Base-by-base conservation (phyloP, 2,888 invertebrate species). In the Clitarchus hookeri region DNA sequence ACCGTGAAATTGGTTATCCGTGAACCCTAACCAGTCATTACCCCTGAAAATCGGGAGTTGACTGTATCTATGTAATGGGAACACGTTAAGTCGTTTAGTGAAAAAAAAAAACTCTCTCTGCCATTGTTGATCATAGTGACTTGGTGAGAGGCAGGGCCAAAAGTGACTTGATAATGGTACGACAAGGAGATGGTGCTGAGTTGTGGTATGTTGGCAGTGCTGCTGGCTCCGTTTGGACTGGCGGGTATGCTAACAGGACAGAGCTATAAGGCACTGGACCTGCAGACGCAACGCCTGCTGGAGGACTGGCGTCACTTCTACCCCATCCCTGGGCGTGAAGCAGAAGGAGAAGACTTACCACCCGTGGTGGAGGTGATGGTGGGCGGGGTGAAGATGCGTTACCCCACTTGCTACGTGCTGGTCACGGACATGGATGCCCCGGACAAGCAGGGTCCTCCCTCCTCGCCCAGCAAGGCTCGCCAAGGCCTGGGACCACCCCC, bases 261-360 rank as follows among this genome's bases (percentile, higher is more conserved):
- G 90, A 94, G 95, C 88, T 96, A 95, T 92, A 93, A 93, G 89
- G 94, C 88, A 26, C 87, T 89, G 87, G 96, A 96, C 90, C 94
- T 95, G 83, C 93, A 93, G 89, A 95, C 96, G 26, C 94, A 95
- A 89, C 95, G 96, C 88, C 94, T 98, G 88, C 93, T 98, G 88
- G 97, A 98, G 90, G 98, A 98, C 89, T 99, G 99, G 99, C 94
- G 96, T 87, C 97, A 97, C 91, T 98, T 98, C 91, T 99, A 98
- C 93, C 98, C 98, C 87, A 94, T 98, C 89, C 91, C 94, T 90
- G 88, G 91, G 91, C 86, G 94, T 94, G 88, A 94, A 93, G 88
- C 87, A 84, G 89, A 91, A 83, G 92, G 92, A 86, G 89, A 91
- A 23, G 90, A 91, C 87, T 91, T 94, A 86, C 93, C 94, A n/a